phyloP scores from a whole-genome alignment of 1,140 invertebrate species.

The Eurytemora carolleeae region DNA sequence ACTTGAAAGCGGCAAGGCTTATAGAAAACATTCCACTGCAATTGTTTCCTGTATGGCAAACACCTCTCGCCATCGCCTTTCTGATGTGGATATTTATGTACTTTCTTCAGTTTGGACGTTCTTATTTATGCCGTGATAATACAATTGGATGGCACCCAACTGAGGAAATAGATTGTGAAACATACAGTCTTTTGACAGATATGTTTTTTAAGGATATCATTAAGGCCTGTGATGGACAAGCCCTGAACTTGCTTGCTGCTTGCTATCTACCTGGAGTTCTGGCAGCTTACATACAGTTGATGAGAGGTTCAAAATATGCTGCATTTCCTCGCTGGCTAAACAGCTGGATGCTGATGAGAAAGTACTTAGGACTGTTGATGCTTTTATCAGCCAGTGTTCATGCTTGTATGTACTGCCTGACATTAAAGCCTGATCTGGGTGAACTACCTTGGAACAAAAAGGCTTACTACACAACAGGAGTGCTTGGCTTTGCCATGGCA shows the following conservation, averaged over 20 bases:
- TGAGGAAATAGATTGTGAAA: conserved; percentile 12
- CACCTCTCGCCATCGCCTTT: conserved; percentile 18
- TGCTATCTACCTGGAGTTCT: conserved; percentile 16
- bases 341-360: conserved; percentile 20
- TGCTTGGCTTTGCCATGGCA: conserved; percentile 9
- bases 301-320: conserved; percentile 19
- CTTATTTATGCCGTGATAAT: conserved; percentile 12
- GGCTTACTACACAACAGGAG: no score
- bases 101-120: conserved; percentile 16
- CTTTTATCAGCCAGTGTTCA: conserved; percentile 17
- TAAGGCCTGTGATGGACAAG: no score
- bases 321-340: conserved; percentile 20
- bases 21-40: conserved; percentile 20
- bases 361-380: conserved; percentile 20
- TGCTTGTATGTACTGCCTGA: conserved; percentile 11
- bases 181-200: conserved; percentile 17
- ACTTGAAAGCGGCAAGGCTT: conserved; percentile 17
- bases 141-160: conserved; percentile 18
- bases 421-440: no score
- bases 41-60: conserved; percentile 19
- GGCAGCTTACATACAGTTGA: conserved; percentile 19
- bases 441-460: no score
- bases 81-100: conserved; percentile 19
- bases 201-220: no score
- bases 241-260: background rate